Percentiles rank a stretch among this genome's conserved stretches.
phyloP scores from a whole-genome alignment of 2,797 vertebrate species.

The Propithecus deckenii region DNA sequence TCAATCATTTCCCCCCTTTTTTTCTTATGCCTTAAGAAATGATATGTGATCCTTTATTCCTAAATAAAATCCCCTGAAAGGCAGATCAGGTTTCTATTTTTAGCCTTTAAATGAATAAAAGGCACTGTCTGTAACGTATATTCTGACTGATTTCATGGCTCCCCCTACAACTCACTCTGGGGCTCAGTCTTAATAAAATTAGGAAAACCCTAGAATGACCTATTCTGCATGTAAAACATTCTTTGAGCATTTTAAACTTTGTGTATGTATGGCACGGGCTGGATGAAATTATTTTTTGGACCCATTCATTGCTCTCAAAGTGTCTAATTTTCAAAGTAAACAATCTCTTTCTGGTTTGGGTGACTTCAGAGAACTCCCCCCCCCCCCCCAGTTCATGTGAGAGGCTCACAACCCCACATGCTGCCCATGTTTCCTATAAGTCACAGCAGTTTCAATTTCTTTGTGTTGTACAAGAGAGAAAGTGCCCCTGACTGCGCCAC shows the following conservation, averaged over 20 bases:
- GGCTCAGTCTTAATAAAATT: neutral
- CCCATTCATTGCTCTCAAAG: neutral
- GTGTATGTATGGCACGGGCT: neutral
- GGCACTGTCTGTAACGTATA: neutral
- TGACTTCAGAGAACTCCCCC: neutral
- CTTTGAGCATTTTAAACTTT: conserved; percentile 2
- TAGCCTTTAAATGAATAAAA: neutral
- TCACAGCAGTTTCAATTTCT: neutral
- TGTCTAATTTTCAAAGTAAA: neutral
- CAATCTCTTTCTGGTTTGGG: neutral
- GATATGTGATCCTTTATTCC: neutral
- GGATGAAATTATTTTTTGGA: neutral
- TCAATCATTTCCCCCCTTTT: neutral
- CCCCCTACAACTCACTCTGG: neutral
- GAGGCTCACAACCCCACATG: neutral
- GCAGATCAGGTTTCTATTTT: neutral
- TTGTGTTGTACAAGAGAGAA: neutral
- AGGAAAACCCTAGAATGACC: neutral
- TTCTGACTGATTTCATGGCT: neutral
- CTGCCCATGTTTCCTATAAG: neutral
- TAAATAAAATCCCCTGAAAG: neutral
- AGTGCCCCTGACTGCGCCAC: neutral
- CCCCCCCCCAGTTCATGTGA: neutral
- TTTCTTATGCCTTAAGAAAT: neutral
- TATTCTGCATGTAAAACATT: neutral